phyloP scores from a whole-genome alignment of 2,113 vertebrate genomes.

The Falcunculus frontatus region DNA sequence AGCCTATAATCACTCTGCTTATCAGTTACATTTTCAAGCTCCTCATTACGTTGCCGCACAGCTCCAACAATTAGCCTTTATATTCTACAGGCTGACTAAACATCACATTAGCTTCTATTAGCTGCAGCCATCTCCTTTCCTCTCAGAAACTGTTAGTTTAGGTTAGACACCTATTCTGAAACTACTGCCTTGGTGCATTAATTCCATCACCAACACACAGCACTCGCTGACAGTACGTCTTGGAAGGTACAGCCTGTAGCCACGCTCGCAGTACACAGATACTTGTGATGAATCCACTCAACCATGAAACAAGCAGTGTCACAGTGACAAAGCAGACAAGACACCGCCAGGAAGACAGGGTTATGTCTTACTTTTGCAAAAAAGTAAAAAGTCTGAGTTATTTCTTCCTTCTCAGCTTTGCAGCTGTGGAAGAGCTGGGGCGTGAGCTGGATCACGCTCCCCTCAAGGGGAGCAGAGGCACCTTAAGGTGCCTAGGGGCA shows the following conservation, averaged over 20 bases:
- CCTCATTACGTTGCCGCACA: neutral
- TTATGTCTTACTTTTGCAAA: neutral
- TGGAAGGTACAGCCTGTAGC: neutral
- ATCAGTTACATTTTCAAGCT: conserved; percentile 7
- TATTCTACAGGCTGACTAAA: neutral
- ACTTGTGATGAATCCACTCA: neutral
- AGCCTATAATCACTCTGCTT: neutral
- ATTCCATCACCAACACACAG: neutral
- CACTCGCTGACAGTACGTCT: neutral
- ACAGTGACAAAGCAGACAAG: conserved; percentile 8
- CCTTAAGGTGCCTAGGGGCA: neutral
- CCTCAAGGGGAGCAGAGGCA: rapidly evolving
- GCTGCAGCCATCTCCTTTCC: neutral
- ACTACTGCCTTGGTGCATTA: neutral
- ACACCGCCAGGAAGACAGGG: neutral
- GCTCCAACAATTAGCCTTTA: neutral
- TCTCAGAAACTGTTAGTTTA: neutral
- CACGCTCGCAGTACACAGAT: neutral
- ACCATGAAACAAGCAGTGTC: neutral
- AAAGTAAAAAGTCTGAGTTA: neutral
- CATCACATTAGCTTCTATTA: neutral
- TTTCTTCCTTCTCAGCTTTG: neutral
- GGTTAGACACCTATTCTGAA: neutral
- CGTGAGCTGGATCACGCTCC: rapidly evolving
- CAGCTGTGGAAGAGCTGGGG: neutral